Evolutionary conservation across 2,888 invertebrate genomes (phyloP), one percentile per base, ranked within the genome.

Genomic region (Podotricha telesiphe): DNA sequence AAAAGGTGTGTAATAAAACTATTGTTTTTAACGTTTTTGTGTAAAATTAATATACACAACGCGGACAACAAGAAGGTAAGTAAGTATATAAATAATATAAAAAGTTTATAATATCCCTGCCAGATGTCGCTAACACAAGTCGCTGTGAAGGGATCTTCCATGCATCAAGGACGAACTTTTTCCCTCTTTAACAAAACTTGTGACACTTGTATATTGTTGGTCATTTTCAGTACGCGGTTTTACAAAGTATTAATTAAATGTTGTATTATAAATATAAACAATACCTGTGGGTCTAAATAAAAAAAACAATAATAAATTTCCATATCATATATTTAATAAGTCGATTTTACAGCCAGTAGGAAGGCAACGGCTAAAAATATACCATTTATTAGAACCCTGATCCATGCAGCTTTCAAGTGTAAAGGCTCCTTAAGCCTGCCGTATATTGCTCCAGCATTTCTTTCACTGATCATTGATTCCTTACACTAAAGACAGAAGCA

Each of bases 91-190:
- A 22, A 51, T 22, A 13, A 22, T 51, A 51, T 28, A 53, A 3
- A 53, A 51, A 28, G n/a, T 28, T 28, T 51, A 51, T 51, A 51
- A 51, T 51, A 51, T 8, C 15, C 22, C 13, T 28, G 8, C 34
- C 53, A 34, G 53, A 53, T 53, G 53, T 53, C 22, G 53, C 53
- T 17, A 34, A 4, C n/a, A 17, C 10, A 10, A 53, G 53, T 53
- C n/a, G n/a, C 10, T 34, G 8, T 51, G 34, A 34, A 10, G 34
- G 17, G 34, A 34, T n/a, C 15, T n/a, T 28, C 28, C n/a, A 53
- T 53, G 17, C 34, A n/a, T 53, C 34, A 53, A 17, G 17, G 34
- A 53, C 28, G 10, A 53, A 53, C n/a, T 28, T 53, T 22, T 53
- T 53, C 17, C 53, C 10, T 17, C 28, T 17, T 17, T 34, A 11